phyloP scores from a whole-genome alignment of 2,113 vertebrate genomes.

The Sinocyclocheilus grahami region DNA sequence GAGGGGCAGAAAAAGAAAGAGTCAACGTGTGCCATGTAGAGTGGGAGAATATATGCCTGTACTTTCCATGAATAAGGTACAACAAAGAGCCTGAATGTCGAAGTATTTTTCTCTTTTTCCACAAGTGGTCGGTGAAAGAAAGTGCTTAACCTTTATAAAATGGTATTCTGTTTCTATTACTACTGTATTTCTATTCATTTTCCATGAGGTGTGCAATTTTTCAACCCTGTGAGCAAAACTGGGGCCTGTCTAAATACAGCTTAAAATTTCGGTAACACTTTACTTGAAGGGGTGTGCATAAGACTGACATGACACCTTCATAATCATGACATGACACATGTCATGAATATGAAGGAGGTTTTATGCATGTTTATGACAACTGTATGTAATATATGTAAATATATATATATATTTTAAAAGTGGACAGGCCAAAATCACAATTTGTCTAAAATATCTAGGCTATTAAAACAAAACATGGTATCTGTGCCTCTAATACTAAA shows the following conservation, averaged over 20 bases:
- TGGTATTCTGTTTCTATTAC: neutral
- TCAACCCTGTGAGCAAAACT: neutral
- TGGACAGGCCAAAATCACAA: too few species aligned
- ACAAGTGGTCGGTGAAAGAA: neutral
- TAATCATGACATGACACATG: too few species aligned
- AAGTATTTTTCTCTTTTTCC: neutral
- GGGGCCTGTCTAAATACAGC: neutral
- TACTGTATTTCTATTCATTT: neutral
- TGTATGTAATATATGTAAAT: too few species aligned
- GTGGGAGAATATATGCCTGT: constrained; percentile 34
- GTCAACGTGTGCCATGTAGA: constrained; percentile 8
- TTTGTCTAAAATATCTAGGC: too few species aligned
- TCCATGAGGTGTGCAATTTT: neutral
- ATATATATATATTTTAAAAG: too few species aligned
- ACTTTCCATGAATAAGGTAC: neutral
- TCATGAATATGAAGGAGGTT: too few species aligned
- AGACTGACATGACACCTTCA: too few species aligned
- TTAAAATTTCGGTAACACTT: neutral
- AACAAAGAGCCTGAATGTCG: neutral
- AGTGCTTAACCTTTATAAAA: neutral
- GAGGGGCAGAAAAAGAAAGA: neutral
- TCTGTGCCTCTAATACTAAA: neutral
- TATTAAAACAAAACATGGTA: too few species aligned
- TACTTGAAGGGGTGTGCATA: too few species aligned
- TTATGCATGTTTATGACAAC: too few species aligned